These are phyloP conservation scores for Conomelus anceps DNA, from an alignment of 2,888 invertebrate genomes.

Conservation along the genomic window DNA sequence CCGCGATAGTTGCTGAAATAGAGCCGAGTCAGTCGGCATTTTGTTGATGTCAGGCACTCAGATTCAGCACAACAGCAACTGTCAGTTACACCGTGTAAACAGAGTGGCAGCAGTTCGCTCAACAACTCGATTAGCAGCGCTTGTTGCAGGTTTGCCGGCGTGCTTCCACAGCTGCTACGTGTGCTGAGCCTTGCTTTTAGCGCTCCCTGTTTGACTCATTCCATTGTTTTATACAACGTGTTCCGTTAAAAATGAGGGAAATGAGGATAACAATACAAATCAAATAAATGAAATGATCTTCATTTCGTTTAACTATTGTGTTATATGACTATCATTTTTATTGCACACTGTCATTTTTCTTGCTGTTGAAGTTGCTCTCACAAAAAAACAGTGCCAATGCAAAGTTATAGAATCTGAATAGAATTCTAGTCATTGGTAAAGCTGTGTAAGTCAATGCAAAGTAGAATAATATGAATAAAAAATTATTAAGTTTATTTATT, in stretches of 20 bases:
- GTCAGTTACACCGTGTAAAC: neutral
- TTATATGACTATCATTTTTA: too few relatives aligned
- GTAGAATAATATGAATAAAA: too few relatives aligned
- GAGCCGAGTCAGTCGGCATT: neutral
- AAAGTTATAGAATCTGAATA: too few relatives aligned
- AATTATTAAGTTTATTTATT: too few relatives aligned
- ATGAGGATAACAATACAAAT: neutral
- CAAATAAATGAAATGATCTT: neutral
- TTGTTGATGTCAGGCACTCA: neutral
- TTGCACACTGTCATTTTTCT: too few relatives aligned
- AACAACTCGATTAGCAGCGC: neutral
- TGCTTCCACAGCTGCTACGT: neutral
- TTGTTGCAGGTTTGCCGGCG: neutral
- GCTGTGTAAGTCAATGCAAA: too few relatives aligned
- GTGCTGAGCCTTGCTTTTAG: neutral
- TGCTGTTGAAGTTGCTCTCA: too few relatives aligned
- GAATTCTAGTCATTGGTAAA: too few relatives aligned
- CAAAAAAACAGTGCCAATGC: too few relatives aligned
- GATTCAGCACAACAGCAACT: neutral
- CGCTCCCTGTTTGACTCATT: too few relatives aligned
- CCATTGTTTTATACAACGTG: neutral
- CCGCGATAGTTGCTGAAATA: neutral
- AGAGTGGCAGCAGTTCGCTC: neutral
- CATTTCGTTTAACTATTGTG: neutral
- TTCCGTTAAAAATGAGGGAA: neutral